Conservation (phyloP, 2,113 vertebrate genomes). For the Dicaeum eximium region DNA sequence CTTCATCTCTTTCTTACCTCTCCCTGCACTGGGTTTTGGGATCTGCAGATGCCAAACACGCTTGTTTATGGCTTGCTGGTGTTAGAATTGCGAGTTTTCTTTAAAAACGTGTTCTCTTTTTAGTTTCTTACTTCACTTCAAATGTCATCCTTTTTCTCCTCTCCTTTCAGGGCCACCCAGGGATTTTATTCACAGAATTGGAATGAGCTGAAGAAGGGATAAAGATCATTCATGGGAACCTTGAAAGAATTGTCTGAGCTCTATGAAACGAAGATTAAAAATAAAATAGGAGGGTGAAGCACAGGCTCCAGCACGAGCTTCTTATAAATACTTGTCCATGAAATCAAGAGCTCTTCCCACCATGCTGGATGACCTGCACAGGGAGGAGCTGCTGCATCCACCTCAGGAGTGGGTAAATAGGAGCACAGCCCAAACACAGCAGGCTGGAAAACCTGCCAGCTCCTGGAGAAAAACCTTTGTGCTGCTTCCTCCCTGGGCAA, state of each 20-base stretch:
- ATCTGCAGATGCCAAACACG: not conserved
- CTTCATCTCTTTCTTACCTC: not conserved
- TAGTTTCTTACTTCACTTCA: not conserved
- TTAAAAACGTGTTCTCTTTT: not conserved
- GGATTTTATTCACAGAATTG: constrained; percentile 26
- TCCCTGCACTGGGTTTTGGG: not conserved
- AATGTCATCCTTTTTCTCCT: constrained; percentile 1
- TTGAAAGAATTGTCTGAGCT: constrained; percentile 32
- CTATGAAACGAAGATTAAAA: constrained; percentile 34
- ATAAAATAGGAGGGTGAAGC: constrained; percentile 32
- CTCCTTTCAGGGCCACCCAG: constrained; percentile 36
- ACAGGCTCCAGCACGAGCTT: not conserved
- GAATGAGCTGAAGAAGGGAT: constrained; percentile 28
- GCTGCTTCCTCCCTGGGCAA: not conserved
- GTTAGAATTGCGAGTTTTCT: not conserved
- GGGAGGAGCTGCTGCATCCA: not conserved
- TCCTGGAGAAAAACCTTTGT: accelerated
- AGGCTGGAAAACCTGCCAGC: not conserved
- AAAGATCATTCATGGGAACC: constrained; percentile 10
- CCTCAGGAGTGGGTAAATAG: not conserved
- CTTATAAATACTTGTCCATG: not conserved
- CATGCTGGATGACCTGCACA: accelerated
- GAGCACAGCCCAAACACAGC: not conserved
- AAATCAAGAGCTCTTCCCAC: not conserved
- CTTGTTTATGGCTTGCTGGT: not conserved